Conservation (phyloP, 1,140 invertebrate species). For the Panagrolaimus sp. region DNA sequence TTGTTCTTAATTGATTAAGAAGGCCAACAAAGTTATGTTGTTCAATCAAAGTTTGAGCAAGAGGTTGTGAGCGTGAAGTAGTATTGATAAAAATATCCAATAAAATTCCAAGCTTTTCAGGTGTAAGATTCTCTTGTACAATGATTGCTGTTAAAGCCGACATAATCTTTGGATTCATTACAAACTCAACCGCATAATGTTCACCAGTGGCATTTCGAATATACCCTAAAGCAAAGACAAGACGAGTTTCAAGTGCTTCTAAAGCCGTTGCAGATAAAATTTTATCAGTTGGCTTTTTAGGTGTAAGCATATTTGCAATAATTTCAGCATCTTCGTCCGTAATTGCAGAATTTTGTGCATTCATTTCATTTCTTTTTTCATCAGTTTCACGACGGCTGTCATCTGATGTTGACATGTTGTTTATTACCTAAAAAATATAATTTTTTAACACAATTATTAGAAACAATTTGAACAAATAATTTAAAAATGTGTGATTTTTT, state of each 20-base stretch:
- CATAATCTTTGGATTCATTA: constrained; percentile 12
- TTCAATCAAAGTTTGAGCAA: background rate
- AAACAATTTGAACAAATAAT: too few relatives aligned
- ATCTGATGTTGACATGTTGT: background rate
- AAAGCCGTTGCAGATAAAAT: background rate
- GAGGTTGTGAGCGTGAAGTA: background rate
- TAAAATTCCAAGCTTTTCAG: background rate
- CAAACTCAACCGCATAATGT: background rate
- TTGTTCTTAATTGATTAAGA: background rate
- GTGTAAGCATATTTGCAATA: background rate
- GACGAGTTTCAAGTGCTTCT: background rate
- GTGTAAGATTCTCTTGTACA: background rate
- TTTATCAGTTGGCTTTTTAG: background rate
- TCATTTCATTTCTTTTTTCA: background rate
- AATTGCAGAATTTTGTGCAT: constrained; percentile 2
- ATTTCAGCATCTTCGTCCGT: constrained; percentile 1
- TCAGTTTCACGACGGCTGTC: background rate
- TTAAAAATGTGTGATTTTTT: too few relatives aligned
- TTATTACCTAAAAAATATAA: constrained; percentile 8
- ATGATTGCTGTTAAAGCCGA: background rate
- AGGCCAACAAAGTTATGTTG: constrained; percentile 5
- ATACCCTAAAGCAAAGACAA: background rate
- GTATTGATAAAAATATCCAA: constrained; percentile 14
- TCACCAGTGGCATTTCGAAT: constrained; percentile 14
- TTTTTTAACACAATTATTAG: too few relatives aligned